Percentiles rank a stretch among this genome's conserved stretches.
Conservation (phyloP, 1,140 invertebrate genomes). For the Tribolium madens region DNA sequence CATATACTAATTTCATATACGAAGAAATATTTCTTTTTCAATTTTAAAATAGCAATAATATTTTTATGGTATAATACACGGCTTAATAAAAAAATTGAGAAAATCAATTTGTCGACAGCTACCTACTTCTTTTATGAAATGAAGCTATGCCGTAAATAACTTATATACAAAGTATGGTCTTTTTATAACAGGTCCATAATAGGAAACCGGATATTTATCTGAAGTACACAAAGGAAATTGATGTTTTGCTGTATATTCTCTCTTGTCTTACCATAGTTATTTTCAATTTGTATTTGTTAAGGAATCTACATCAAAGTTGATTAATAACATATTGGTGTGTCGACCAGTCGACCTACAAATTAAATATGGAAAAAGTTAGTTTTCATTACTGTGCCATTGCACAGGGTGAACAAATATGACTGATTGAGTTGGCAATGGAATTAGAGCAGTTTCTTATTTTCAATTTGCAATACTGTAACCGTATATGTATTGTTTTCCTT, state of each 20-base stretch:
- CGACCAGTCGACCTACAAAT: neutral
- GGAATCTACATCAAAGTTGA: neutral
- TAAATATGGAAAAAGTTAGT: neutral
- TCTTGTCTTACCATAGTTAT: neutral
- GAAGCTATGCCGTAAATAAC: neutral
- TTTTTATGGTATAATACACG: neutral
- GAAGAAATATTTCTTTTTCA: neutral
- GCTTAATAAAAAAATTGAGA: neutral
- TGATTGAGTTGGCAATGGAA: too few species aligned
- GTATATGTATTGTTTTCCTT: too few species aligned
- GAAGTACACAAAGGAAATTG: slow-evolving; percentile 30
- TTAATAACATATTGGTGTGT: neutral
- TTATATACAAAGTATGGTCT: neutral
- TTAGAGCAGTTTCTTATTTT: too few species aligned
- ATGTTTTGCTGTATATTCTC: slow-evolving; percentile 5
- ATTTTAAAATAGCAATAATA: neutral
- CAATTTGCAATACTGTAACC: too few species aligned
- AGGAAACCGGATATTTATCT: slow-evolving; percentile 29
- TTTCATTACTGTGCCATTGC: too few species aligned
- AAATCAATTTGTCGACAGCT: slow-evolving; percentile 5
- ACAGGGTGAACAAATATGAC: too few species aligned
- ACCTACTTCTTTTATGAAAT: neutral
- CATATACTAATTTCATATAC: slow-evolving; percentile 10
- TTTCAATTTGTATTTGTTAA: neutral
- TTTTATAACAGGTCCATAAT: slow-evolving; percentile 7